Percentiles rank a stretch among this genome's conserved stretches.
Conservation (phyloP, 2,797 vertebrate genomes). For the Clarias laeviceps region DNA sequence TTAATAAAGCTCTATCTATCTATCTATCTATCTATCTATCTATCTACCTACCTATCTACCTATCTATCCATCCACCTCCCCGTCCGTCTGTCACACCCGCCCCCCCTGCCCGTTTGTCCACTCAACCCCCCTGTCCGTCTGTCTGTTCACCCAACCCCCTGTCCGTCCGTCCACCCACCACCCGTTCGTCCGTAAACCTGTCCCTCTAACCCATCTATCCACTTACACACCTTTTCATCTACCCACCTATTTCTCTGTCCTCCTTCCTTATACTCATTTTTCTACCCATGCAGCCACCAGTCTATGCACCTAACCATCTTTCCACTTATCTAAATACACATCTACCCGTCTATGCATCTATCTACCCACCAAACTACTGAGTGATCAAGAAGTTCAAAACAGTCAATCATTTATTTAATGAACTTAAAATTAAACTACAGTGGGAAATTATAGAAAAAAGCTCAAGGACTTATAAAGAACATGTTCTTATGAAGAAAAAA, state of each 20-base stretch:
- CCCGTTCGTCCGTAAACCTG: fast-evolving
- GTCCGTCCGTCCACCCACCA: background rate
- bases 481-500: background rate
- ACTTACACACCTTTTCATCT: background rate
- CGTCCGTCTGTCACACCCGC: no score
- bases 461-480: background rate
- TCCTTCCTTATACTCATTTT: no score
- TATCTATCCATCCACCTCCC: no score
- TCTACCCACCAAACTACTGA: background rate
- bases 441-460: background rate
- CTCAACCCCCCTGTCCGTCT: fast-evolving
- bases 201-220: background rate
- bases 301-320: background rate
- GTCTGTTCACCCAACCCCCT: background rate
- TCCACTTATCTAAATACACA: background rate
- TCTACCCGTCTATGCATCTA: background rate
- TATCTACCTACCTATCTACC: no score
- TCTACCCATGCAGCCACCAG: no score
- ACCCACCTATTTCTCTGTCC: background rate
- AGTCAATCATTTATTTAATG: background rate
- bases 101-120: no score
- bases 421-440: background rate
- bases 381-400: background rate
- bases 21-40: background rate
- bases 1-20: no score